Percentiles rank a stretch among this genome's conserved stretches.
Evolutionary conservation across 1,140 invertebrate genomes (phyloP).

Genomic region (Holcopasites calliopsidis): DNA sequence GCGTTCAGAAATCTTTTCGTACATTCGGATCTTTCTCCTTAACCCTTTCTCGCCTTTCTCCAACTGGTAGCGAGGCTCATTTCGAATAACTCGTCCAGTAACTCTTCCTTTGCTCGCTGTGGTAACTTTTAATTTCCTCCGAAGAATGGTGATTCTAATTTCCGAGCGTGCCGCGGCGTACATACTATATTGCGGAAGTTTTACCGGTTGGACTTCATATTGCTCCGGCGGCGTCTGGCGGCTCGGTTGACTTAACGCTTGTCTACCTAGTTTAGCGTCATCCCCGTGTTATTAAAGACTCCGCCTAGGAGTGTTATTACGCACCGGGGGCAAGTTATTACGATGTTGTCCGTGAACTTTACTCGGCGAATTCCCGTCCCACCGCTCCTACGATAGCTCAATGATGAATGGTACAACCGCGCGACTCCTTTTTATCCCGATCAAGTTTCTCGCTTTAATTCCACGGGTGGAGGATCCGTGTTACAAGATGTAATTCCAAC

Average conservation of each 20-base stretch:
- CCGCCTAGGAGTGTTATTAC: conserved; percentile 38
- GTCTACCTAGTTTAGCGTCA: conserved; percentile 46
- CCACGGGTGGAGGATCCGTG: neutral
- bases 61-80: conserved; percentile 9
- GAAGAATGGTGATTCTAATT: conserved; percentile 63
- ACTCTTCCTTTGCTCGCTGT: conserved; percentile 32
- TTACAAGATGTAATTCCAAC: too few relatives aligned
- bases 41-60: neutral
- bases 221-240: conserved; percentile 6
- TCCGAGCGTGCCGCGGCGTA: conserved; percentile 30
- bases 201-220: conserved; percentile 51
- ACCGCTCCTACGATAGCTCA: neutral
- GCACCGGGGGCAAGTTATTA: conserved; percentile 29
- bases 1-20: too few relatives aligned
- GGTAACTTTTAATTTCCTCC: conserved; percentile 65
- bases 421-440: neutral
- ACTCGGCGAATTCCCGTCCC: neutral
- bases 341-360: conserved; percentile 24
- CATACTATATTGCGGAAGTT: conserved; percentile 62
- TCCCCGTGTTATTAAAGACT: conserved; percentile 40
- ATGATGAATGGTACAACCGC: conserved; percentile 11
- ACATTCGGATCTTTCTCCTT: too few relatives aligned
- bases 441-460: conserved; percentile 16
- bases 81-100: conserved; percentile 34
- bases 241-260: conserved; percentile 42